Percentiles rank a stretch among this genome's conserved stretches.
phyloP scores from a whole-genome alignment of 2,113 vertebrate species.

The Leucosticte australis region DNA sequence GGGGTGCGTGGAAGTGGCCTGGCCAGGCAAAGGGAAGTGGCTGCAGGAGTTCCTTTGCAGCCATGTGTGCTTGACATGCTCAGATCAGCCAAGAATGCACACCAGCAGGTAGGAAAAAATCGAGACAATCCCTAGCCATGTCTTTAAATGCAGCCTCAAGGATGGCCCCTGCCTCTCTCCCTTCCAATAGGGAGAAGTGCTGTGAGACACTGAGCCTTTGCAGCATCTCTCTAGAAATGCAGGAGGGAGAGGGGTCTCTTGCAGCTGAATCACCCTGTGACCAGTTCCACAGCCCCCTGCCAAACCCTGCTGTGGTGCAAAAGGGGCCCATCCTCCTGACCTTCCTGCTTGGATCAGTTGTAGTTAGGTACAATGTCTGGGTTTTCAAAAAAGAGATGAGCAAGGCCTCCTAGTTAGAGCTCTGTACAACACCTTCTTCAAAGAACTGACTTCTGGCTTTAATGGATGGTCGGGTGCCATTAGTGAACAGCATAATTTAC shows the following conservation, averaged over 20 bases:
- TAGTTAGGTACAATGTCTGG: not conserved
- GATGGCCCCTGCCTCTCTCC: not conserved
- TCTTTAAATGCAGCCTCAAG: not conserved
- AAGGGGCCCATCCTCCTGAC: not conserved
- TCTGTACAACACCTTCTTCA: not conserved
- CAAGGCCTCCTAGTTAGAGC: not conserved
- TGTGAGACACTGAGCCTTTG: not conserved
- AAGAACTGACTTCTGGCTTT: not conserved
- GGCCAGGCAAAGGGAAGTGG: not conserved
- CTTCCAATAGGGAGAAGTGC: not conserved
- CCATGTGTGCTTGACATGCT: not conserved
- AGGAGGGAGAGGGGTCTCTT: not conserved
- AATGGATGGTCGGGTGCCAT: fast-evolving
- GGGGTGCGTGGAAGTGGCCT: not conserved
- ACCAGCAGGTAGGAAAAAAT: not conserved
- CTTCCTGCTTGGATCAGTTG: not conserved
- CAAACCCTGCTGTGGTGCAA: not conserved
- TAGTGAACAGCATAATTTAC: not conserved
- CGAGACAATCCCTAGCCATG: not conserved
- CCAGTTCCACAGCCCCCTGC: not conserved
- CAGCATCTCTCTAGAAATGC: not conserved
- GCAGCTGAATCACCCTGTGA: not conserved
- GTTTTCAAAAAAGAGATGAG: not conserved
- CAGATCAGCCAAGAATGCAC: not conserved
- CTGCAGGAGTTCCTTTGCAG: not conserved